Base-by-base conservation (phyloP, 2,888 invertebrate genomes). In the Heteromyza rotundicornis region DNA sequence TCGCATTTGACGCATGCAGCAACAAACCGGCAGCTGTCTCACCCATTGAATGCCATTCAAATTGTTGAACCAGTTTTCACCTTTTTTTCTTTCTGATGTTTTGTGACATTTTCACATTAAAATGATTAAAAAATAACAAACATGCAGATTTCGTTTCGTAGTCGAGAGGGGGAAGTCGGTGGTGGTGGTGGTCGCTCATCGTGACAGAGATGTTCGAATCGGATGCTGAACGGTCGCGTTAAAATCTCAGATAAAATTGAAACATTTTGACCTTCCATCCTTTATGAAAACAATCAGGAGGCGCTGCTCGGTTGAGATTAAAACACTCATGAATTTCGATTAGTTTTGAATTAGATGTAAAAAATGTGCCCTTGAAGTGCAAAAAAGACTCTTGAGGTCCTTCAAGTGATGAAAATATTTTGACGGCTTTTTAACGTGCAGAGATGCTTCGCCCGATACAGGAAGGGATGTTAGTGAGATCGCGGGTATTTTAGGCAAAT, bases 21-120 rank as follows among this genome's bases (percentile, higher is more conserved):
- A n/a, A n/a, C n/a, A n/a, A n/a, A n/a, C n/a, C n/a, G n/a, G n/a
- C n/a, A n/a, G n/a, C n/a, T n/a, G n/a, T n/a, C n/a, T n/a, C 47
- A 20, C 47, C 47, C 47, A 19, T 17, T 47, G 47, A 20, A 47
- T 2, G 14, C 40, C 14, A 74, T n/a, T 40, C 40, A 14, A 3
- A n/a, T 19, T 3, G 20, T 19, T 74, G 68, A 76, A 74, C 76
- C 69, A 75, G 76, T 76, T 74, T 68, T 60, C 53, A 35, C n/a
- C 16, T 50, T 35, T 50, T 36, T 58, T 52, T 19, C 40, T 17
- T 36, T 47, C 66, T 67, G 66, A 76, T 73, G 70, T 72, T 75
- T 74, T 75, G 70, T 76, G 77, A 76, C 77, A 71, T 75, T 76
- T 76, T 27, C 71, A 68, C 74, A 75, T 74, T 68, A 71, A 76